phyloP scores from a whole-genome alignment of 2,888 invertebrate genomes.

The Clunio marinus region DNA sequence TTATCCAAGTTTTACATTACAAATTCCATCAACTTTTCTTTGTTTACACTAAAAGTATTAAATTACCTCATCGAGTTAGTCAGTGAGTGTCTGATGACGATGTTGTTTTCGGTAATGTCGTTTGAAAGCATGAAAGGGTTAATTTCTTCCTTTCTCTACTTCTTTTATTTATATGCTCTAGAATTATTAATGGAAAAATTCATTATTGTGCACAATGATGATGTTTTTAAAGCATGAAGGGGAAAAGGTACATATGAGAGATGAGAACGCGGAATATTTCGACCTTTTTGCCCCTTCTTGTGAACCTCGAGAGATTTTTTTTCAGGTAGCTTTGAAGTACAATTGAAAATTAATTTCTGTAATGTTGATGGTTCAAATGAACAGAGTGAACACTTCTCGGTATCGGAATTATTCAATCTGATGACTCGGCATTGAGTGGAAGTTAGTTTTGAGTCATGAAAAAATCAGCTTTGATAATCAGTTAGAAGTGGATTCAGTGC shows the following conservation, averaged over 20 bases:
- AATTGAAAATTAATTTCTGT: conserved; percentile 35
- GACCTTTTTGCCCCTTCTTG: conserved; percentile 36
- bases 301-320: conserved; percentile 19
- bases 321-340: conserved; percentile 13
- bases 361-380: conserved; percentile 21
- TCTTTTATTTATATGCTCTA: background rate
- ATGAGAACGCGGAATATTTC: conserved; percentile 30
- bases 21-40: background rate
- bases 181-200: conserved; percentile 38
- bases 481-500: conserved; percentile 21
- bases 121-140: conserved; percentile 19
- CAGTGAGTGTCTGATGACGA: conserved; percentile 27
- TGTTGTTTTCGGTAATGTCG: background rate
- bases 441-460: conserved; percentile 26
- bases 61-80: conserved; percentile 32
- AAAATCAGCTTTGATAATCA: conserved; percentile 22
- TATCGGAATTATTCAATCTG: conserved; percentile 25
- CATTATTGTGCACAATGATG: conserved; percentile 31
- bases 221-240: conserved; percentile 2
- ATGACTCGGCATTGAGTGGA: conserved; percentile 28
- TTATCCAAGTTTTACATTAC: background rate
- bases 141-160: background rate
- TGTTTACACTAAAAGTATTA: conserved; percentile 28
- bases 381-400: conserved; percentile 4
- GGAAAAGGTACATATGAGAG: conserved; percentile 12